These are phyloP conservation scores for Cataglyphis cursor DNA, from an alignment of 2,888 invertebrate genomes.

Conservation along the genomic window DNA sequence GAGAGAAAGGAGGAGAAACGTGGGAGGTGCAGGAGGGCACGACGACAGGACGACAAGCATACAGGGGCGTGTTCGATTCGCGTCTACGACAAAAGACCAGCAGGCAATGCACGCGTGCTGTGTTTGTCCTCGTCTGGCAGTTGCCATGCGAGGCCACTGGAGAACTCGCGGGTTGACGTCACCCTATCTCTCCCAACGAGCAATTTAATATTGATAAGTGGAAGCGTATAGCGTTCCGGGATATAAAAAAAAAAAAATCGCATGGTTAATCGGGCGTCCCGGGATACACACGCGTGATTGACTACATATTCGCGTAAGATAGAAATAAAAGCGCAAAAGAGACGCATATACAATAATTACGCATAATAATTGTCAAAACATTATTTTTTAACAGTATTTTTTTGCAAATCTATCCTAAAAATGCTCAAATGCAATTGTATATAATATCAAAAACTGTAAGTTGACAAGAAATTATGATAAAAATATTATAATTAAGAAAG, in stretches of 20 bases:
- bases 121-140: constrained; percentile 78
- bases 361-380: not conserved
- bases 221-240: constrained; percentile 60
- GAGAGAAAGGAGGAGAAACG: constrained; percentile 38
- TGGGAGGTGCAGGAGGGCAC: constrained; percentile 64
- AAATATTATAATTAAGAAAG: not conserved
- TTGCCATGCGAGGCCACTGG: constrained; percentile 83
- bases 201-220: constrained; percentile 84
- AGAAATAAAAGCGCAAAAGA: constrained; percentile 20
- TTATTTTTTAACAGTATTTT: not conserved
- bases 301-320: not conserved
- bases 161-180: constrained; percentile 79
- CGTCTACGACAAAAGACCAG: constrained; percentile 56
- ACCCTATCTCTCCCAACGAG: constrained; percentile 78
- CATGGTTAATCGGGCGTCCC: not conserved
- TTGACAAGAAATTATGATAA: not conserved
- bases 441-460: not conserved
- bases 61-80: constrained; percentile 18
- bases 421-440: not conserved
- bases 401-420: not conserved
- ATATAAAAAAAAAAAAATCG: not conserved
- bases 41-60: constrained; percentile 43
- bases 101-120: constrained; percentile 60
- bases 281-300: not conserved
- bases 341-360: not conserved